Percentiles rank a stretch among this genome's conserved stretches.
These are phyloP conservation scores for Clarias platycephalus DNA, from an alignment of 2,797 vertebrate species.

Conservation along the genomic window DNA sequence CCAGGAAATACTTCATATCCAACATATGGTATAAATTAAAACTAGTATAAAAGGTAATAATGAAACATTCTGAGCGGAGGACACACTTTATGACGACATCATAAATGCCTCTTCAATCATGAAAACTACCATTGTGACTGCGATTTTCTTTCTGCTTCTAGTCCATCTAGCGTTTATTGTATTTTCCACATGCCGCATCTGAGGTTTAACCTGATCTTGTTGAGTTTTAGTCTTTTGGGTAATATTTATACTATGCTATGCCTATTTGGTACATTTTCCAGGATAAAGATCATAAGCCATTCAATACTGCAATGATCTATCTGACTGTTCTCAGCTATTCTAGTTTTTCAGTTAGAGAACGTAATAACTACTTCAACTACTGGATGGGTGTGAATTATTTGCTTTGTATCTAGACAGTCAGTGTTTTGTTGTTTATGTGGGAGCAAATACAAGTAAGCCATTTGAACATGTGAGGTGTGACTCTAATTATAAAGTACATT, in stretches of 20 bases:
- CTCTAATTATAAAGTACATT: not conserved
- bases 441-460: constrained; percentile 15
- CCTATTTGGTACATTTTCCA: constrained; percentile 23
- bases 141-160: constrained; percentile 34
- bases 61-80: not conserved
- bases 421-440: constrained; percentile 30
- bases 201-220: not conserved
- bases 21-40: not conserved
- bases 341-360: not conserved
- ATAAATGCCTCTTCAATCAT: constrained; percentile 22
- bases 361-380: not conserved
- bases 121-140: constrained; percentile 20
- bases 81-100: not conserved
- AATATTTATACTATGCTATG: constrained; percentile 15
- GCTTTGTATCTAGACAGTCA: not conserved
- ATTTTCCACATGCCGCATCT: constrained; percentile 36
- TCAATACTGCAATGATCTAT: constrained; percentile 10
- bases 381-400: constrained; percentile 9
- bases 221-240: not conserved
- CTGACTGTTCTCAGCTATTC: constrained; percentile 15
- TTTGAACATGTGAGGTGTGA: constrained; percentile 15
- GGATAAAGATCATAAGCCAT: constrained; percentile 25
- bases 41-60: not conserved
- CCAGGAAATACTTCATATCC: not conserved
- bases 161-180: constrained; percentile 29